These are phyloP conservation scores for Anastatus disparis DNA, from an alignment of 1,140 invertebrate species.

Conservation along the genomic window DNA sequence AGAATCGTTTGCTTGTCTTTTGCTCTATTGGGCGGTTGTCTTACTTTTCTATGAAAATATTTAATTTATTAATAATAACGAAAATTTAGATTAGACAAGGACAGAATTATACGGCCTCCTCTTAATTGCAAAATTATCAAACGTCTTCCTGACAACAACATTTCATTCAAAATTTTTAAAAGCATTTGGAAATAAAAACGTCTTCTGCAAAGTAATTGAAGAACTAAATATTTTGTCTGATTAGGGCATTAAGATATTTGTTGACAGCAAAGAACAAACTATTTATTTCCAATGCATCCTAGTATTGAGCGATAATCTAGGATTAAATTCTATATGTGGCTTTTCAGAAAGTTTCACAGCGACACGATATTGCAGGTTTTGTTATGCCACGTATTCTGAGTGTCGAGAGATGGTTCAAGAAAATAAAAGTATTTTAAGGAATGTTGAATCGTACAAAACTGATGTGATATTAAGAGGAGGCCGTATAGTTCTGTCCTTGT, in stretches of 20 bases:
- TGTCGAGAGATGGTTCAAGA: slow-evolving; percentile 19
- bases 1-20: no score
- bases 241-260: neutral
- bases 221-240: slow-evolving; percentile 18
- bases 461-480: slow-evolving; percentile 16
- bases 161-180: slow-evolving; percentile 5
- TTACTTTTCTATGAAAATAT: no score
- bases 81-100: no score
- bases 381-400: neutral
- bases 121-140: neutral
- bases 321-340: slow-evolving; percentile 38
- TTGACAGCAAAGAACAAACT: neutral
- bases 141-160: slow-evolving; percentile 6
- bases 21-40: no score
- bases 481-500: no score
- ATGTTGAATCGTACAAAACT: slow-evolving; percentile 8
- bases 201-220: slow-evolving; percentile 27
- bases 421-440: slow-evolving; percentile 17
- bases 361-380: slow-evolving; percentile 19
- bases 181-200: slow-evolving; percentile 29
- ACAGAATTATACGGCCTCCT: no score
- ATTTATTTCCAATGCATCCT: slow-evolving; percentile 14
- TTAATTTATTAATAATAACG: no score
- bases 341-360: slow-evolving; percentile 34
- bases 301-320: slow-evolving; percentile 41